These are phyloP conservation scores for Valencia hispanica DNA, from an alignment of 2,797 vertebrate species.

Conservation along the genomic window DNA sequence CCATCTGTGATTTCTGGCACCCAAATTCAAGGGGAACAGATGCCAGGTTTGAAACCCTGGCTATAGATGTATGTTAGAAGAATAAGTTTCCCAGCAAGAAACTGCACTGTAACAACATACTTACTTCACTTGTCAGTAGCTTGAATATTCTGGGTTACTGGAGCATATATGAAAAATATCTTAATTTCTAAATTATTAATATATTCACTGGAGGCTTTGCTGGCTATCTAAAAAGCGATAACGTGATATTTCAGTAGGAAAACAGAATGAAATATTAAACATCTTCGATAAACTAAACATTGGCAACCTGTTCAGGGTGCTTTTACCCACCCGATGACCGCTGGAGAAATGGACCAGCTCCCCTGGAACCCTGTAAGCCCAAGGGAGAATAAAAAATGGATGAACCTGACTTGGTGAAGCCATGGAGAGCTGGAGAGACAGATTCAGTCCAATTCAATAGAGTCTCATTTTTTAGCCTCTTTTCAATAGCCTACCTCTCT, in stretches of 20 bases:
- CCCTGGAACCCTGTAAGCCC: too few species aligned
- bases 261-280: too few species aligned
- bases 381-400: neutral
- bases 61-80: neutral
- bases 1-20: conserved; percentile 6
- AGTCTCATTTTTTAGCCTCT: conserved; percentile 46
- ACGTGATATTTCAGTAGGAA: too few species aligned
- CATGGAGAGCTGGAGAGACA: neutral
- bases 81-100: neutral
- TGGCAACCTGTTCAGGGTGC: too few species aligned
- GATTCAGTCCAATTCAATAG: conserved; percentile 37
- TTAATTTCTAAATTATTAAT: neutral
- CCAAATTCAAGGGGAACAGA: neutral
- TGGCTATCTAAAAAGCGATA: conserved; percentile 6
- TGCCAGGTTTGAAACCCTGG: conserved; percentile 6
- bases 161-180: neutral
- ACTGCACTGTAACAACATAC: neutral
- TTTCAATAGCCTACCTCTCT: too few species aligned
- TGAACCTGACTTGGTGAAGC: too few species aligned
- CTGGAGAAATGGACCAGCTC: too few species aligned
- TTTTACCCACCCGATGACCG: too few species aligned
- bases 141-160: neutral
- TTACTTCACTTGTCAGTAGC: neutral
- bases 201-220: neutral
- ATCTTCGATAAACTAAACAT: too few species aligned